These are phyloP conservation scores for Ephestia elutella DNA, from an alignment of 1,140 invertebrate species.

Conservation along the genomic window DNA sequence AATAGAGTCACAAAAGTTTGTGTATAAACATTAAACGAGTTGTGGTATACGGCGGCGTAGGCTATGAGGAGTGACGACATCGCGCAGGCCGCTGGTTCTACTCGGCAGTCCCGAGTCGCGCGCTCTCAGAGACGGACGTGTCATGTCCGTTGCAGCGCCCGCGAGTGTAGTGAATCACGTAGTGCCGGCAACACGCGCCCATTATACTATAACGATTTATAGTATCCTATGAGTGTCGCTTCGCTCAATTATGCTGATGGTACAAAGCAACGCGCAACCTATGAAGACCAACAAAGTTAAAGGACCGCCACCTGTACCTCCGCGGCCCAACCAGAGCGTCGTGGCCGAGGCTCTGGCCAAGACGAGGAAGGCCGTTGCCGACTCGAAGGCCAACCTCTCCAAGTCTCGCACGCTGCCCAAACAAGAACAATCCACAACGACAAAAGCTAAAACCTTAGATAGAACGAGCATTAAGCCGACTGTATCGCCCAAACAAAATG, in stretches of 20 bases:
- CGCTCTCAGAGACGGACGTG: slow-evolving; percentile 38
- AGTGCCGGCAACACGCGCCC: slow-evolving; percentile 55
- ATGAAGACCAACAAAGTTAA: slow-evolving; percentile 66
- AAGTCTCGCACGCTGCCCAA: slow-evolving; percentile 56
- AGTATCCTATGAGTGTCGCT: slow-evolving; percentile 66
- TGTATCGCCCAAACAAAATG: slow-evolving; percentile 69
- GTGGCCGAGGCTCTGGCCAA: slow-evolving; percentile 81
- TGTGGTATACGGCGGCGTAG: slow-evolving; percentile 15
- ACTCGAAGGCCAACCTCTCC: slow-evolving; percentile 71
- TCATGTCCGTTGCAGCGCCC: slow-evolving; percentile 29
- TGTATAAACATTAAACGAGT: not conserved
- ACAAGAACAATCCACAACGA: slow-evolving; percentile 42
- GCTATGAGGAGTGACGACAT: slow-evolving; percentile 5
- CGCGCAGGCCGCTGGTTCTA: not conserved
- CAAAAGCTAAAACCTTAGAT: slow-evolving; percentile 64
- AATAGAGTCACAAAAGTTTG: slow-evolving; percentile 13
- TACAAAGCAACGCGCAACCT: slow-evolving; percentile 64
- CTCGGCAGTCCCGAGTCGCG: slow-evolving; percentile 35
- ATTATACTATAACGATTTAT: slow-evolving; percentile 68
- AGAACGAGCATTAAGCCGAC: slow-evolving; percentile 46
- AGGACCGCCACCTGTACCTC: slow-evolving; percentile 83
- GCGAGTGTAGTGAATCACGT: slow-evolving; percentile 52
- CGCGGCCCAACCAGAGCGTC: slow-evolving; percentile 80
- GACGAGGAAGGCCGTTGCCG: slow-evolving; percentile 72
- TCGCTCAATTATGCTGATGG: slow-evolving; percentile 65